A percentile compares a stretch with the other conserved stretches of the same genome.
Evolutionary conservation across 2,113 vertebrate species (phyloP).

Genomic region (Tupaia tana): DNA sequence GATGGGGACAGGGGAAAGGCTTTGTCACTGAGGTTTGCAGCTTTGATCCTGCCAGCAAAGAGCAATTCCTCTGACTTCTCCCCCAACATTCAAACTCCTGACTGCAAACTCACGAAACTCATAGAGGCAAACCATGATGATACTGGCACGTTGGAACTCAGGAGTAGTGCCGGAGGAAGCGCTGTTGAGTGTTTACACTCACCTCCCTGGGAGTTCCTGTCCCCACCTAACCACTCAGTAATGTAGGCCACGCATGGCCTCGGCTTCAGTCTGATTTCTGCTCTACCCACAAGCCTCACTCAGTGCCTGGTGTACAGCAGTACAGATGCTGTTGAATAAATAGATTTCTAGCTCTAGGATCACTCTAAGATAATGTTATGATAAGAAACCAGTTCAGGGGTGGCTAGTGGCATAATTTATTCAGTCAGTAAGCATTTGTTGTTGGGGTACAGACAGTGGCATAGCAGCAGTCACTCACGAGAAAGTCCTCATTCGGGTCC

Average conservation of each 20-base stretch:
- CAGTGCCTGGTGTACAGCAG: neutral
- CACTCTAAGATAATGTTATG: neutral
- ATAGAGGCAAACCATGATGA: neutral
- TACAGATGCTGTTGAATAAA: neutral
- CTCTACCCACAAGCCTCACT: neutral
- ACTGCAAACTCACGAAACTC: neutral
- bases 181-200: neutral
- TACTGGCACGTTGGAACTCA: neutral
- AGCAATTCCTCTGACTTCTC: slow-evolving; percentile 11
- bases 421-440: neutral
- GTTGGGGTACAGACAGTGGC: too few species aligned
- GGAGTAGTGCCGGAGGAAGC: neutral
- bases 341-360: neutral
- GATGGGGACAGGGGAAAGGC: neutral
- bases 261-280: neutral
- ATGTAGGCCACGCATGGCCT: neutral
- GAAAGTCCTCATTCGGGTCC: too few species aligned
- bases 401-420: neutral
- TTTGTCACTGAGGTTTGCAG: neutral
- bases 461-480: too few species aligned
- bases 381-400: neutral
- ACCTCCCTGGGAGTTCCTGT: neutral
- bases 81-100: neutral
- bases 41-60: slow-evolving; percentile 22
- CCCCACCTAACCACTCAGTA: neutral